Conservation (phyloP, 2,797 vertebrate species). For the Gambelia wislizenii region DNA sequence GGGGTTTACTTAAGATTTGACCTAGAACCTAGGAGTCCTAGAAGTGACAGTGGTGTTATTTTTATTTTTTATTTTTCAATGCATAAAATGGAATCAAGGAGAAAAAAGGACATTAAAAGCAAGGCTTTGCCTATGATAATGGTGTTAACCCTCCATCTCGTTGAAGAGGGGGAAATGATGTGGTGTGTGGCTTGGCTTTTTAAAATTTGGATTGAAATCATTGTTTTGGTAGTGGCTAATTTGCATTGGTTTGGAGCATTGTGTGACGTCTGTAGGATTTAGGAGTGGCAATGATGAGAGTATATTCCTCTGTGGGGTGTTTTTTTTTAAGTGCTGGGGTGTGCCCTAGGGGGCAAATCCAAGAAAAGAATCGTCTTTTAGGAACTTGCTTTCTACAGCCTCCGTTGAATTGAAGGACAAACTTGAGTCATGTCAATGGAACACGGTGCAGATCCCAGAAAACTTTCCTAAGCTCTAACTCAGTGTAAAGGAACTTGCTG, state of each 20-base stretch:
- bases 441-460: not conserved
- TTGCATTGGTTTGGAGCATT: constrained; percentile 60
- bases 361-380: constrained; percentile 3
- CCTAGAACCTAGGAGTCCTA: constrained; percentile 57
- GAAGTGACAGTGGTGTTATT: constrained; percentile 61
- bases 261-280: constrained; percentile 60
- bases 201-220: constrained; percentile 23
- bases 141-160: constrained; percentile 45
- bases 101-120: constrained; percentile 40
- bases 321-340: constrained; percentile 46
- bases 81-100: constrained; percentile 46
- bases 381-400: not conserved
- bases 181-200: constrained; percentile 24
- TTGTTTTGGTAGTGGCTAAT: constrained; percentile 51
- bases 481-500: not conserved
- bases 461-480: too few species aligned
- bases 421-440: not conserved
- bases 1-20: constrained; percentile 66
- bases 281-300: constrained; percentile 35
- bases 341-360: constrained; percentile 52
- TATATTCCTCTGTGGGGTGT: constrained; percentile 49
- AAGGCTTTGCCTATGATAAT: constrained; percentile 39
- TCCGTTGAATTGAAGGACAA: constrained; percentile 6
- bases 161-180: constrained; percentile 49
- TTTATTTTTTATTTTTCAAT: constrained; percentile 50